phyloP scores from a whole-genome alignment of 1,140 invertebrate species.

The Macrosteles quadrilineatus region DNA sequence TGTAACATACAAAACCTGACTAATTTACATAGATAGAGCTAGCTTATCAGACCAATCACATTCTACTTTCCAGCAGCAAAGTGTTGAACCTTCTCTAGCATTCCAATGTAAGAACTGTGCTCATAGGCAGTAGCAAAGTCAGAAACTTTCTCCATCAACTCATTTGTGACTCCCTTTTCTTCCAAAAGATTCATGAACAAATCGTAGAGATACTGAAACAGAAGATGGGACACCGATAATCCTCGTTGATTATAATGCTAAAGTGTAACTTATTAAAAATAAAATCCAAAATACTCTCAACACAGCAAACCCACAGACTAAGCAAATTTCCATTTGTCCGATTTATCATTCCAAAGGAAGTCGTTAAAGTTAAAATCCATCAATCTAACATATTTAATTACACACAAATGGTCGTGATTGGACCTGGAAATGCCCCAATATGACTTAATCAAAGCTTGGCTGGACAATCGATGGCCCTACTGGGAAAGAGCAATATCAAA shows the following conservation, averaged over 20 bases:
- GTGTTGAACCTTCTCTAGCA: slow-evolving; percentile 82
- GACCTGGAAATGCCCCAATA: too few species aligned
- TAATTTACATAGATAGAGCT: background rate
- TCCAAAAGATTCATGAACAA: slow-evolving; percentile 91
- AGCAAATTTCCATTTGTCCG: too few species aligned
- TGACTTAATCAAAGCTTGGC: too few species aligned
- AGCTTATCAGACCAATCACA: background rate
- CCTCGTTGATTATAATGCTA: background rate
- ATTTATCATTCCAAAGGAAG: too few species aligned
- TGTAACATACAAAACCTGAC: background rate
- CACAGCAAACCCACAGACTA: too few species aligned
- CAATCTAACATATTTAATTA: too few species aligned
- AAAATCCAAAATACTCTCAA: too few species aligned
- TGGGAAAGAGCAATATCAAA: too few species aligned
- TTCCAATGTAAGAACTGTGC: slow-evolving; percentile 81
- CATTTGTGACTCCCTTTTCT: slow-evolving; percentile 89
- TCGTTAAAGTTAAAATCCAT: too few species aligned
- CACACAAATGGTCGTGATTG: too few species aligned
- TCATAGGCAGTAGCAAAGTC: slow-evolving; percentile 88
- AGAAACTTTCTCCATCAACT: slow-evolving; percentile 85
- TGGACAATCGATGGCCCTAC: too few species aligned
- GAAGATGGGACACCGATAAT: slow-evolving; percentile 43
- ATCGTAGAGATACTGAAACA: slow-evolving; percentile 87
- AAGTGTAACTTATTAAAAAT: background rate
- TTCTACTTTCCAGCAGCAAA: slow-evolving; percentile 71